A percentile compares a stretch with the other conserved stretches of the same genome.
Conservation (phyloP, 2,888 invertebrate genomes). For the Carterocephalus palaemon region DNA sequence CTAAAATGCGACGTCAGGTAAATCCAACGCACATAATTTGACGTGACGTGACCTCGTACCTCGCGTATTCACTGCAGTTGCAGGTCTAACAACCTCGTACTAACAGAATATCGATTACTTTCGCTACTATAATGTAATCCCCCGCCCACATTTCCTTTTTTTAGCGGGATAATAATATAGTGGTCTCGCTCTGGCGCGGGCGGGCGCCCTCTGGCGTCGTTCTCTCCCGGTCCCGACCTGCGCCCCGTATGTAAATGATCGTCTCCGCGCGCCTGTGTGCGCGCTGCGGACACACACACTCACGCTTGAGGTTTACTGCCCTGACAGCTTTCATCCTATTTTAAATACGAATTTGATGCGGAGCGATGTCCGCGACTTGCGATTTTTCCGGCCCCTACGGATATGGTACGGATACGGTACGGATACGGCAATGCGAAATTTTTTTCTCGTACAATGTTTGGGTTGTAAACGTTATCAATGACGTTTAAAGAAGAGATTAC, state of each 20-base stretch:
- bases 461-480: too few species aligned
- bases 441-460: slow-evolving; percentile 7
- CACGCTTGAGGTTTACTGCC: slow-evolving; percentile 70
- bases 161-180: slow-evolving; percentile 72
- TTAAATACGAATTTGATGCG: slow-evolving; percentile 68
- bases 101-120: slow-evolving; percentile 80
- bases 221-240: slow-evolving; percentile 50
- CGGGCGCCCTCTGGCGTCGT: slow-evolving; percentile 46
- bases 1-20: too few species aligned
- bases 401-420: slow-evolving; percentile 16
- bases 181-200: slow-evolving; percentile 65
- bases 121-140: slow-evolving; percentile 81
- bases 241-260: slow-evolving; percentile 77
- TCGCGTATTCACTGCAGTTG: slow-evolving; percentile 73
- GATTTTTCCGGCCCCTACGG: slow-evolving; percentile 13
- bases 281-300: slow-evolving; percentile 48
- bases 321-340: slow-evolving; percentile 75
- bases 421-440: slow-evolving; percentile 3
- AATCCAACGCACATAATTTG: too few species aligned
- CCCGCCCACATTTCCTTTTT: slow-evolving; percentile 79
- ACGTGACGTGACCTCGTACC: slow-evolving; percentile 58
- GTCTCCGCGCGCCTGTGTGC: slow-evolving; percentile 67
- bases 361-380: slow-evolving; percentile 48
- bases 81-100: slow-evolving; percentile 76
- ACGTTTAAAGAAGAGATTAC: too few species aligned